These are phyloP conservation scores for Torymus aiolomorphi DNA, from an alignment of 2,888 invertebrate genomes.

Conservation along the genomic window DNA sequence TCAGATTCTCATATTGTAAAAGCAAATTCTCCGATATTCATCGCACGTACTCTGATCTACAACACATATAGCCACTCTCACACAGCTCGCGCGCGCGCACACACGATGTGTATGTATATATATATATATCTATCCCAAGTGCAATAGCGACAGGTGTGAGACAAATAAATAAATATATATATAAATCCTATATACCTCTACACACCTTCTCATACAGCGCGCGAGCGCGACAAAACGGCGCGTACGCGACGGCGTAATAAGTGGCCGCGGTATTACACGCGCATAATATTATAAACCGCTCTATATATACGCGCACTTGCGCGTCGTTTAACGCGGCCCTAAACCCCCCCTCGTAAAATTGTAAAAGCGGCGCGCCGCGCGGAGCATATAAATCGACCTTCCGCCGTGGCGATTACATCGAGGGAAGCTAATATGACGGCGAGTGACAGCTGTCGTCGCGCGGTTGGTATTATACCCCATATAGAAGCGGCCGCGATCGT, in stretches of 20 bases:
- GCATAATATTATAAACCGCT: constrained; percentile 19
- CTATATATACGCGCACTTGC: not conserved
- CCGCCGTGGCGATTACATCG: not conserved
- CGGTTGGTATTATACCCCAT: constrained; percentile 15
- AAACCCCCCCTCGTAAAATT: too few species aligned
- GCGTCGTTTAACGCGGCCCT: too few species aligned
- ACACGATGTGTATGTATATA: too few species aligned
- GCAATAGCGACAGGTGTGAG: constrained; percentile 18
- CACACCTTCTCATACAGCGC: constrained; percentile 7
- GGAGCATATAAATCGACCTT: not conserved
- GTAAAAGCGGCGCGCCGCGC: not conserved
- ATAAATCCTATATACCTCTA: not conserved
- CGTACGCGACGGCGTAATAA: not conserved
- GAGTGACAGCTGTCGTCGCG: constrained; percentile 2
- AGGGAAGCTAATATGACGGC: not conserved
- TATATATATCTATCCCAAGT: not conserved
- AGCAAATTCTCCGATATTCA: not conserved
- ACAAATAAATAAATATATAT: not conserved
- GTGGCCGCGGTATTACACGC: not conserved
- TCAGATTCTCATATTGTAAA: not conserved
- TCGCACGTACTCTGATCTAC: not conserved
- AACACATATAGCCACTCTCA: not conserved
- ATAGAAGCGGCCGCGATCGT: constrained; percentile 1
- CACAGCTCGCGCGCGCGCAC: not conserved
- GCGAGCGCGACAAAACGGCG: not conserved